Percentiles rank a stretch among this genome's conserved stretches.
Conservation (phyloP, 2,113 vertebrate species). For the Podiceps cristatus region DNA sequence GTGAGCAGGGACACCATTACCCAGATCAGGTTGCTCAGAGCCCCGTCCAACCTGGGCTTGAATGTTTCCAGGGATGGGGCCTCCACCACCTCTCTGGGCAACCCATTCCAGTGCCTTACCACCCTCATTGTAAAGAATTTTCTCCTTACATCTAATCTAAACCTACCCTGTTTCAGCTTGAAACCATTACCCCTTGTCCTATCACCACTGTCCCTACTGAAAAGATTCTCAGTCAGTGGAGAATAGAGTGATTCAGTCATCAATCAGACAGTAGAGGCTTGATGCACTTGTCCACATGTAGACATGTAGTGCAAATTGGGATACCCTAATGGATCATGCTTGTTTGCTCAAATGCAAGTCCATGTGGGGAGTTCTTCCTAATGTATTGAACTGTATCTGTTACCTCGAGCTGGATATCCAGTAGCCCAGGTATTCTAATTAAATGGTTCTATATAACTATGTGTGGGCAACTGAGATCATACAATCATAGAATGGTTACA, state of each 20-base stretch:
- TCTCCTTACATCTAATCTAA: too few relatives aligned
- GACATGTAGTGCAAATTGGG: background rate
- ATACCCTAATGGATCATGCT: background rate
- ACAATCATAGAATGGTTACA: too few relatives aligned
- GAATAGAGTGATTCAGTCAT: background rate
- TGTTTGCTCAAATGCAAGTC: background rate
- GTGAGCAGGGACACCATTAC: too few relatives aligned
- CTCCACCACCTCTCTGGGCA: too few relatives aligned
- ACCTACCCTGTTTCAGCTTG: too few relatives aligned
- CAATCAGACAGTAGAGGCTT: background rate
- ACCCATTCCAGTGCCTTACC: too few relatives aligned
- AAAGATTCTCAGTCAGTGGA: background rate
- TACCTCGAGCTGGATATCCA: background rate
- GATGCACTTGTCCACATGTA: rapidly evolving
- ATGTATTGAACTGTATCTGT: background rate
- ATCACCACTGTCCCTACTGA: too few relatives aligned
- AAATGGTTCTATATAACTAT: background rate
- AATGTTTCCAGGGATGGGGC: too few relatives aligned
- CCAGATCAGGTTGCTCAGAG: too few relatives aligned
- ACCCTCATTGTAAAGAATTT: too few relatives aligned
- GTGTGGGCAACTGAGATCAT: background rate
- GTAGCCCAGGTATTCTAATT: background rate
- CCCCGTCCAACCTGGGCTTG: too few relatives aligned
- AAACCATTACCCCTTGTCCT: too few relatives aligned
- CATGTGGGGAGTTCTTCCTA: background rate